Percentiles rank a stretch among this genome's conserved stretches.
Evolutionary conservation across 1,140 invertebrate species (phyloP).

Genomic region (Vollenhovia emeryi): DNA sequence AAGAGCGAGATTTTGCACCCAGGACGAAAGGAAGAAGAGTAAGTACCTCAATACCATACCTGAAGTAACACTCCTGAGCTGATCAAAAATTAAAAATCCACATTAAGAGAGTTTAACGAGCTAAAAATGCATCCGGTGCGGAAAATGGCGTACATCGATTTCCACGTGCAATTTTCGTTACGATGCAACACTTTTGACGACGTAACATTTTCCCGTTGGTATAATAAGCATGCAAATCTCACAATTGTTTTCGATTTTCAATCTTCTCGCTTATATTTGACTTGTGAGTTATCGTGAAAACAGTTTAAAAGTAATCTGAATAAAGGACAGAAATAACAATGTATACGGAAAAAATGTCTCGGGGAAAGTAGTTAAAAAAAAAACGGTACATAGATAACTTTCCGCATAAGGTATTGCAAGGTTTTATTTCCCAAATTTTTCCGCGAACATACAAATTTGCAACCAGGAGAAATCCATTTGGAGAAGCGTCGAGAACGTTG

Average conservation of each 20-base stretch:
- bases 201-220: slow-evolving; percentile 8
- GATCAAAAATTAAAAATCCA: background rate
- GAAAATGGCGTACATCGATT: background rate
- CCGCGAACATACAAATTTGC: background rate
- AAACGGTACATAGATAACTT: background rate
- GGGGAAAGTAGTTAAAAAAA: slow-evolving; percentile 9
- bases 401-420: background rate
- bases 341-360: slow-evolving; percentile 41
- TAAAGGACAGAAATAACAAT: background rate
- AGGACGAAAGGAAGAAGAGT: background rate
- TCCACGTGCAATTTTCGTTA: background rate
- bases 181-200: too few relatives aligned
- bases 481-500: slow-evolving; percentile 25
- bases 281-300: background rate
- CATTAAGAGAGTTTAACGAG: background rate
- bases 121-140: background rate
- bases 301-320: background rate
- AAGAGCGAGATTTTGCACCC: slow-evolving; percentile 11
- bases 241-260: background rate
- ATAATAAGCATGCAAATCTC: background rate
- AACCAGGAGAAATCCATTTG: background rate
- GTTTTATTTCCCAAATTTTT: background rate
- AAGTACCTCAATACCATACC: slow-evolving; percentile 20
- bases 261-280: background rate
- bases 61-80: background rate